These are phyloP conservation scores for Rhingia rostrata DNA, from an alignment of 2,888 invertebrate genomes.

Conservation along the genomic window DNA sequence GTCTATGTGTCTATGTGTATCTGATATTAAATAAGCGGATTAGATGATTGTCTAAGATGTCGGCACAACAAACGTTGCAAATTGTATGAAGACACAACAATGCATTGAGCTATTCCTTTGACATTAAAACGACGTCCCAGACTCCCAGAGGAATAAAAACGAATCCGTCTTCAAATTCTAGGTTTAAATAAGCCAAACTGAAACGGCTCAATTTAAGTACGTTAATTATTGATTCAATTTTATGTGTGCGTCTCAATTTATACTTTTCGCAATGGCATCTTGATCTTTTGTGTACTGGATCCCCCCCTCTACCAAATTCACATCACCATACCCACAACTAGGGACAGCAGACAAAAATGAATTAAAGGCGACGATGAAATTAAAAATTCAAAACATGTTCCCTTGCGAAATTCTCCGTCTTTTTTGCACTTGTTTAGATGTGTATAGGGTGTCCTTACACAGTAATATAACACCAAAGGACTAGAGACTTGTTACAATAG, in stretches of 20 bases:
- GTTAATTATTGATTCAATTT: conserved; percentile 23
- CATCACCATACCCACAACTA: neutral
- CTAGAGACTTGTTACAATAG: conserved; percentile 33
- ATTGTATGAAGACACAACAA: conserved; percentile 1
- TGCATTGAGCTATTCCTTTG: too few relatives aligned
- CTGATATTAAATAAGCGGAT: conserved; percentile 18
- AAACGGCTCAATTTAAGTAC: conserved; percentile 22
- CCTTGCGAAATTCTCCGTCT: conserved; percentile 17
- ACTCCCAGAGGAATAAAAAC: conserved; percentile 21
- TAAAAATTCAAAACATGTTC: conserved; percentile 61
- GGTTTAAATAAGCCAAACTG: conserved; percentile 23
- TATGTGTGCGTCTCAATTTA: conserved; percentile 25
- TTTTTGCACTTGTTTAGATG: too few relatives aligned
- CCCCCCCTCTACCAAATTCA: neutral
- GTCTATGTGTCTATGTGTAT: too few relatives aligned
- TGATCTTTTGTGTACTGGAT: neutral
- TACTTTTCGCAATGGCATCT: conserved; percentile 37
- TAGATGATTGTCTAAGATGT: conserved; percentile 16
- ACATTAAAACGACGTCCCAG: neutral
- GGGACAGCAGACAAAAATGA: conserved; percentile 18
- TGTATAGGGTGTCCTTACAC: neutral
- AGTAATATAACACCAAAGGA: neutral
- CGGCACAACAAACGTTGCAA: conserved; percentile 14
- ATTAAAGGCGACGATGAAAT: conserved; percentile 46
- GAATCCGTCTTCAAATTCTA: too few relatives aligned